A percentile compares a stretch with the other conserved stretches of the same genome.
These are phyloP conservation scores for Struthidea cinerea DNA, from an alignment of 2,113 vertebrate species.

Conservation along the genomic window DNA sequence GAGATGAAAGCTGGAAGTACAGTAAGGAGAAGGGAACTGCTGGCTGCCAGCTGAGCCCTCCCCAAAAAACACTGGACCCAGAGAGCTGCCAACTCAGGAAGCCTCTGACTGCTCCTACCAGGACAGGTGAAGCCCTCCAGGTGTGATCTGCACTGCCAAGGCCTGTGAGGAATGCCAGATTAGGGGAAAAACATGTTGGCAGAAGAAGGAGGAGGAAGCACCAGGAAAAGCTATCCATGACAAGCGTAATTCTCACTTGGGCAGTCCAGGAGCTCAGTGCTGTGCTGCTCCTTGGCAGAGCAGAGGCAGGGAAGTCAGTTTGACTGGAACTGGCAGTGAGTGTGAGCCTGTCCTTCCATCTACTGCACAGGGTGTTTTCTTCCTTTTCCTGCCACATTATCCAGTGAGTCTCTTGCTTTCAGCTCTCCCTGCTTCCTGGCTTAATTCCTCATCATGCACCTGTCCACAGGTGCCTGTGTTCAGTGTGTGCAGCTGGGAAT, in stretches of 20 bases:
- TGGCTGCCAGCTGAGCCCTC: background rate
- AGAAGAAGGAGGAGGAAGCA: background rate
- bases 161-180: background rate
- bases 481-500: background rate
- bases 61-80: background rate
- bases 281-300: background rate
- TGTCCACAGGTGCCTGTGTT: background rate
- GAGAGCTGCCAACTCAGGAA: background rate
- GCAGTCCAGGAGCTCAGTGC: background rate
- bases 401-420: background rate
- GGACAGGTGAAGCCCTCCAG: background rate
- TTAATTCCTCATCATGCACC: background rate
- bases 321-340: background rate
- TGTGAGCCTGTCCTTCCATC: background rate
- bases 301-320: background rate
- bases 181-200: background rate
- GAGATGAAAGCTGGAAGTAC: background rate
- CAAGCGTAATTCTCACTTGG: background rate
- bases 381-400: background rate
- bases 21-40: background rate
- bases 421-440: background rate
- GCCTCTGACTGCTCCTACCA: background rate
- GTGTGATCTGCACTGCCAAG: background rate
- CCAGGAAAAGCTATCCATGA: background rate
- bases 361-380: background rate